Base-by-base conservation (phyloP, 2,113 vertebrate species). In the Centropus unirufus region DNA sequence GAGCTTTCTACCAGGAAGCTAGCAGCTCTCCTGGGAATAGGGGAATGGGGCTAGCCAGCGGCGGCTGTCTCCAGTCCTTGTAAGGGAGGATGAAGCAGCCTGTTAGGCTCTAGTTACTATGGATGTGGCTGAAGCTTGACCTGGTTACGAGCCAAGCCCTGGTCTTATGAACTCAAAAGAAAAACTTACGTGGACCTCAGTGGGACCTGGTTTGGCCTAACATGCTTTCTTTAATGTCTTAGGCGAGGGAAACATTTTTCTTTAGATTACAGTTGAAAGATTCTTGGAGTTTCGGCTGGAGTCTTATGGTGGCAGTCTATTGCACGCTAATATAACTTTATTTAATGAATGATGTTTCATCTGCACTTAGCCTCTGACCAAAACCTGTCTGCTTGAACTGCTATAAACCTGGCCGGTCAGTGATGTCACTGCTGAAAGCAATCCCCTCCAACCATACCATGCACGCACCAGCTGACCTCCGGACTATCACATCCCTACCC, bases 231-330 rank as follows among this genome's bases (percentile, higher is more conserved):
- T 93, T 90, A 90, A 83, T 16, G 2, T 93, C 27, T 64, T 72
- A 58, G 94, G 36, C 5, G 80, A 95, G 62, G 94, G 88, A 81
- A 94, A 84, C 93, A 84, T 96, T 97, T 95, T 94, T 90, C 92
- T 95, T 90, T 46, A 87, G 88, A 81, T 93, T 93, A 92, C 61
- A 39, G 69, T 81, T 94, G 93, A 95, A 94, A 95, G 94, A 87
- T 96, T 96, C 86, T 96, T 96, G 94, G 54, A n/a, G 88, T 94
- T 96, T 95, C 96, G 92, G 88, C 51, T 90, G 24, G 63, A 89
- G 68, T 83, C 80, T 86, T 96, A 68, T 68, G 72, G 83, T 88
- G 80, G 68, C 73, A 61, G 46, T 14, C 30, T 72, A 69, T 62
- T 39, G 16, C 49, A 69, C 24, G 3, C 57, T 54, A 44, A 2